These are phyloP conservation scores for Chrysomela aeneicollis DNA, from an alignment of 2,888 invertebrate genomes.

Conservation along the genomic window DNA sequence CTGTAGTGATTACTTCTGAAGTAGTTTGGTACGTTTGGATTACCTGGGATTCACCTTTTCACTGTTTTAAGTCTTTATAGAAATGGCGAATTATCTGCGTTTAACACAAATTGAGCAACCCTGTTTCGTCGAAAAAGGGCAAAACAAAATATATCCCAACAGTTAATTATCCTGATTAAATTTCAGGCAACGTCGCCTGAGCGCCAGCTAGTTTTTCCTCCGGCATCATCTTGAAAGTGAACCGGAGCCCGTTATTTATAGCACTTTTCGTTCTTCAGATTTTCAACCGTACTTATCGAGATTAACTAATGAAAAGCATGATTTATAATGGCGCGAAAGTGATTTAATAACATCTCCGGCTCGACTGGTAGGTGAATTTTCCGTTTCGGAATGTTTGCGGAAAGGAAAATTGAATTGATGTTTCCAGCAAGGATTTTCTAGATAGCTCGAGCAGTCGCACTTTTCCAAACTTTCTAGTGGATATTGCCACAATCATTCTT, in stretches of 20 bases:
- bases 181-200: conserved; percentile 31
- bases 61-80: background rate
- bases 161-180: conserved; percentile 42
- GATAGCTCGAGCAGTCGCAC: background rate
- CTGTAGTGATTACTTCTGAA: too few relatives aligned
- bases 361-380: conserved; percentile 29
- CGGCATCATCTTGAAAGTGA: conserved; percentile 40
- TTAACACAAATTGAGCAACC: background rate
- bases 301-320: conserved; percentile 54
- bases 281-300: conserved; percentile 53
- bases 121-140: conserved; percentile 24
- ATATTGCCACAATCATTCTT: too few relatives aligned
- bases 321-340: conserved; percentile 42
- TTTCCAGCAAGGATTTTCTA: too few relatives aligned
- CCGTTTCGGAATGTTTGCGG: conserved; percentile 10
- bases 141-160: conserved; percentile 35
- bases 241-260: conserved; percentile 46
- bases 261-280: conserved; percentile 49
- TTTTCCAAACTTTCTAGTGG: too few relatives aligned
- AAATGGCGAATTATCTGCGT: background rate
- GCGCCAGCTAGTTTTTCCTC: conserved; percentile 36
- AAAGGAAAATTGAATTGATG: conserved; percentile 3
- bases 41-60: too few relatives aligned
- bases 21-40: too few relatives aligned
- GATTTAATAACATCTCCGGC: conserved; percentile 36